Base-by-base conservation (phyloP, 1,140 invertebrate genomes). In the Babylonia areolata region DNA sequence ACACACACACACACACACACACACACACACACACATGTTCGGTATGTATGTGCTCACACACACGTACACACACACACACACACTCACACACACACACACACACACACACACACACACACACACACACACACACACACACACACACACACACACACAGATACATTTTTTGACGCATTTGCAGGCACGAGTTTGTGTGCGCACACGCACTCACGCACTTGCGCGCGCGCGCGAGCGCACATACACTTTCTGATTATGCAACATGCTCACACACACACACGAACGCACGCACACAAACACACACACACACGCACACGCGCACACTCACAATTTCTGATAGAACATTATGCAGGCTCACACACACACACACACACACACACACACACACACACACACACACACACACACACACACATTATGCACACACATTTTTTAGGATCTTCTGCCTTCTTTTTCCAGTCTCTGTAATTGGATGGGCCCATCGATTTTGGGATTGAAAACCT, bases 401-500 rank as follows among this genome's bases (percentile, higher is more conserved):
- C 69, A 28, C 69, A 71, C 11, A 71, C 69, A 71, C 12, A 28
- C 69, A 71, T 51, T 51, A 51, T 51, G 46, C 69, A 71, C 69
- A 71, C 69, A 71, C 12, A 71, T 82, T 51, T 51, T 51, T 51
- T 51, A 51, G 46, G 2, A 51, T 51, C 46, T 9, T 51, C 9
- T 51, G 46, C 46, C 46, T 51, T 51, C 46, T 51, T 51, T 17
- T 51, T 51, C 46, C 46, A 51, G 46, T 51, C 46, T 9, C 46
- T 51, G 46, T 51, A 51, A 51, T 51, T 51, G 46, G 46, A 51
- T 51, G 46, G 46, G 17, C 46, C 17, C 46, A 51, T 51, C 46
- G 75, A 85, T 46, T 37, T 64, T 31, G 46, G 69, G 73, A 87
- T 84, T 51, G 46, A 51, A 51, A 51, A 51, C 75, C 23, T 39